Percentiles rank a stretch among this genome's conserved stretches.
Evolutionary conservation across 2,113 vertebrate genomes (phyloP).

Genomic region (Capreolus pygargus): DNA sequence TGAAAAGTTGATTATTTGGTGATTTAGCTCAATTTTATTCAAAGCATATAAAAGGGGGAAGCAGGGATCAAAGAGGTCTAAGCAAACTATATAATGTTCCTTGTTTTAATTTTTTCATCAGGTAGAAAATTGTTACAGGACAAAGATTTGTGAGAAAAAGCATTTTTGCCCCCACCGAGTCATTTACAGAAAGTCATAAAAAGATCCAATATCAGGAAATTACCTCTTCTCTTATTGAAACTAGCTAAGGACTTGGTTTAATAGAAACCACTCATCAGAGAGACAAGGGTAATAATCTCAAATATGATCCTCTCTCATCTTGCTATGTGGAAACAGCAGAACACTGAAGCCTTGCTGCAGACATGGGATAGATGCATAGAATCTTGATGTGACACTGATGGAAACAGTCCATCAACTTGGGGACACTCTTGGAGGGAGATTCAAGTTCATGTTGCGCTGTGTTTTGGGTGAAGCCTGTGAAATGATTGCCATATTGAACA

Average conservation of each 20-base stretch:
- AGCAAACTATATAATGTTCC: neutral
- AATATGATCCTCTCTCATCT: neutral
- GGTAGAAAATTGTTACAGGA: neutral
- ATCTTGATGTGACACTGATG: neutral
- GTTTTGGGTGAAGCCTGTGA: neutral
- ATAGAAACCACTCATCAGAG: neutral
- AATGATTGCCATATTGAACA: neutral
- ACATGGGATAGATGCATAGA: neutral
- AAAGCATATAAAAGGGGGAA: neutral
- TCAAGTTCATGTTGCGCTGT: neutral
- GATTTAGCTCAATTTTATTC: neutral
- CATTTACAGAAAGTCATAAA: neutral
- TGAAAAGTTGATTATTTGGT: neutral
- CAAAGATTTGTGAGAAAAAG: neutral
- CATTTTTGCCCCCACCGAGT: neutral
- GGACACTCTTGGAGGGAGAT: neutral
- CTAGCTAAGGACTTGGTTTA: neutral
- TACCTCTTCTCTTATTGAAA: neutral
- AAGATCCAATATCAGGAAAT: slow-evolving; percentile 44
- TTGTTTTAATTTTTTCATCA: neutral
- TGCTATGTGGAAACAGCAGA: neutral
- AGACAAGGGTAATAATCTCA: neutral
- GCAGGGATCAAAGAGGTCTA: neutral
- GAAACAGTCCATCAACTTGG: neutral
- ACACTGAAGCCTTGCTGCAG: neutral